Evolutionary conservation across 2,888 invertebrate species (phyloP), one percentile per base, ranked within the genome.

Genomic region (Steinernema scapterisci): DNA sequence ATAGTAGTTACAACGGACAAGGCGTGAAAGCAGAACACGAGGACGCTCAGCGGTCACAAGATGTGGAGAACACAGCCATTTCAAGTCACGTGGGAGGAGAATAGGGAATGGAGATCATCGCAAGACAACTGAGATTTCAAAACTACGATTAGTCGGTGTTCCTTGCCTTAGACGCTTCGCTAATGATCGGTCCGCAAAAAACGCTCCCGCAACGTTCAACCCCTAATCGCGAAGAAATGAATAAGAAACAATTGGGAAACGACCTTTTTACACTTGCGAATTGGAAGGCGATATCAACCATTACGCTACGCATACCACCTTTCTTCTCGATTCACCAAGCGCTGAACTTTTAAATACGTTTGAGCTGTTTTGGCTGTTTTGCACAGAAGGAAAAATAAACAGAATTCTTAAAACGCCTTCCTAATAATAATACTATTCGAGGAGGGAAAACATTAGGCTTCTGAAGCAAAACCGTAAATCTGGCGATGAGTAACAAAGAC

Each of bases 181-280:
- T 19, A 19, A n/a, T 13, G 6, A 48, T 13, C 48, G 48, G 16
- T 13, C 48, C 2, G 6, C 13, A 19, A 48, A 16, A 19, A 48
- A 48, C 48, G n/a, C 48, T 7, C n/a, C 13, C 48, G 48, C 19
- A 5, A 48, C 48, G 16, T n/a, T 13, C 48, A 48, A 7, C 19
- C 16, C 27, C 13, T 38, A 9, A 38, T 38, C 38, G 38, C 3
- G 38, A 38, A 38, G 9, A 9, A 38, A 25, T 54, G 63, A 27
- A 63, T 9, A 63, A 63, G 63, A 63, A 63, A 63, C 63, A 63
- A n/a, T 63, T 63, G 21, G 16, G 38, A 63, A 25, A 25, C 63
- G 63, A 63, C 63, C 63, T 63, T 31, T 31, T 63, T 63, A 63
- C 63, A 63, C 63, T 63, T 63, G 19, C 27, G 63, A 63, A 52